phyloP scores from a whole-genome alignment of 1,140 invertebrate genomes.

The Stegodyphus dumicola region DNA sequence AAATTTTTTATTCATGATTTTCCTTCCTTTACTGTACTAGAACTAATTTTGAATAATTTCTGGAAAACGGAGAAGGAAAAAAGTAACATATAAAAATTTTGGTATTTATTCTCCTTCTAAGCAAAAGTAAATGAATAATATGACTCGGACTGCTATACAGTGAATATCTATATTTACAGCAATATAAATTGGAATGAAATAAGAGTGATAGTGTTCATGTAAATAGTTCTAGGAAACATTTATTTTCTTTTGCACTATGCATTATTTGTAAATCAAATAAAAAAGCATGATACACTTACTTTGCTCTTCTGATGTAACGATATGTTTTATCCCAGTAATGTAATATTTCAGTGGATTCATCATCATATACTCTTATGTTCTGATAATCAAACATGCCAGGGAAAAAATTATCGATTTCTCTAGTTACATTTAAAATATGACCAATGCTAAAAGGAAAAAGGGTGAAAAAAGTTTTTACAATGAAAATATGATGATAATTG shows the following conservation, averaged over 20 bases:
- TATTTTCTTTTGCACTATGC: too few relatives aligned
- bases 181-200: too few relatives aligned
- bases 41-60: background rate
- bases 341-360: slow-evolving; percentile 94
- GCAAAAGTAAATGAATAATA: too few relatives aligned
- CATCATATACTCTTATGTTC: slow-evolving; percentile 96
- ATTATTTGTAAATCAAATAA: too few relatives aligned
- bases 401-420: slow-evolving; percentile 99
- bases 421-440: slow-evolving; percentile 96
- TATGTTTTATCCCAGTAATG: slow-evolving; percentile 98
- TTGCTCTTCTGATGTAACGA: slow-evolving; percentile 94
- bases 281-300: slow-evolving; percentile 69
- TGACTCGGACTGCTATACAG: too few relatives aligned
- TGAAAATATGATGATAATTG: too few relatives aligned
- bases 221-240: too few relatives aligned
- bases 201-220: too few relatives aligned
- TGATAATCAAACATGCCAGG: slow-evolving; percentile 95
- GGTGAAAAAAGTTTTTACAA: background rate
- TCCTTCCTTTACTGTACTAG: background rate
- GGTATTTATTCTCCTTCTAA: too few relatives aligned
- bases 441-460: slow-evolving; percentile 79
- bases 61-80: background rate
- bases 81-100: background rate
- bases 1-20: too few relatives aligned
- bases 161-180: too few relatives aligned